Conservation (phyloP, 1,140 invertebrate species). For the Bombus picipes region DNA sequence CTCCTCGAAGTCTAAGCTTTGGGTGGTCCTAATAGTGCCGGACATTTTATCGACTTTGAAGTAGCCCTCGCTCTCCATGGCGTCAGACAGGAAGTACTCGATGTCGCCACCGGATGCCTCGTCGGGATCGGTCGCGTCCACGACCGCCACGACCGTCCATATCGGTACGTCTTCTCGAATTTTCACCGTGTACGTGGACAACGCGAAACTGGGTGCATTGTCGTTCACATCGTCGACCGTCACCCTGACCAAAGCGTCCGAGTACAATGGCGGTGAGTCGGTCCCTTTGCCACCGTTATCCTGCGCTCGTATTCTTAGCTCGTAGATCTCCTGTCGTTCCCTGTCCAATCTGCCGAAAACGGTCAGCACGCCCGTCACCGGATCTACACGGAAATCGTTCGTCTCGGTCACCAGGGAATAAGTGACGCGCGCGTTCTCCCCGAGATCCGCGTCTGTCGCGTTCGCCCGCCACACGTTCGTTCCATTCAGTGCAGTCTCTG, state of each 20-base stretch:
- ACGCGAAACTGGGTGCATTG: slow-evolving; percentile 91
- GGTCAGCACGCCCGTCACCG: slow-evolving; percentile 88
- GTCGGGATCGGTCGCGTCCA: slow-evolving; percentile 94
- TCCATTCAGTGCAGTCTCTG: slow-evolving; percentile 93
- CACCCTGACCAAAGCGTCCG: slow-evolving; percentile 91
- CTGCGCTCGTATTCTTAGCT: slow-evolving; percentile 91
- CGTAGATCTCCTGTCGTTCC: slow-evolving; percentile 92
- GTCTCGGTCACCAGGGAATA: slow-evolving; percentile 92
- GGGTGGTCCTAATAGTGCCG: slow-evolving; percentile 91
- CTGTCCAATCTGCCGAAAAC: slow-evolving; percentile 91
- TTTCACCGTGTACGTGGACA: slow-evolving; percentile 90
- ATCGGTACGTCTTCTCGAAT: slow-evolving; percentile 95
- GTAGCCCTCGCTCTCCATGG: slow-evolving; percentile 84
- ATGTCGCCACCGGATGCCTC: slow-evolving; percentile 90
- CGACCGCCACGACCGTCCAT: slow-evolving; percentile 92
- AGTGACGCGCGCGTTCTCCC: slow-evolving; percentile 90
- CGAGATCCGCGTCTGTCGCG: slow-evolving; percentile 93
- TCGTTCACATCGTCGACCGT: slow-evolving; percentile 96
- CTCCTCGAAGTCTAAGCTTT: slow-evolving; percentile 92
- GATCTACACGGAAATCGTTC: slow-evolving; percentile 92
- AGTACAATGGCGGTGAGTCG: slow-evolving; percentile 83
- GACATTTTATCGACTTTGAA: slow-evolving; percentile 92
- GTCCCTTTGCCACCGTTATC: slow-evolving; percentile 87
- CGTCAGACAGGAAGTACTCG: slow-evolving; percentile 89
- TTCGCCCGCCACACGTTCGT: slow-evolving; percentile 91